A percentile compares a stretch with the other conserved stretches of the same genome.
phyloP scores from a whole-genome alignment of 2,113 vertebrate species.

The Prietella phreatophila region DNA sequence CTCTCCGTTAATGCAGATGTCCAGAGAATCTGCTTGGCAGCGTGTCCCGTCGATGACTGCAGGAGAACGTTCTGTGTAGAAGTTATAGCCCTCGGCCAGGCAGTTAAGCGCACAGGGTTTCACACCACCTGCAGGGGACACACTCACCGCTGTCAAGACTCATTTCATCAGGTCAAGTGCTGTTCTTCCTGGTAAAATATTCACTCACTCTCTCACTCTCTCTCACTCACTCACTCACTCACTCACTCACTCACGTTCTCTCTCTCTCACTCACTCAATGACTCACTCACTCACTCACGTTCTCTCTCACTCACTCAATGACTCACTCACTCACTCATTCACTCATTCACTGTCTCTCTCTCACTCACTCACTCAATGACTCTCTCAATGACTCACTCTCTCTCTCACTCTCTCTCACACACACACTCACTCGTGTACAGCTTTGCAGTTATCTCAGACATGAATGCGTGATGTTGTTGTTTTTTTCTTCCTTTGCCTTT shows the following conservation, averaged over 20 bases:
- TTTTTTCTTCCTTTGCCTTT: constrained; percentile 23
- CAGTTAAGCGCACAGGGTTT: constrained; percentile 96
- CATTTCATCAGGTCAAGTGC: neutral
- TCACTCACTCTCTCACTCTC: no score
- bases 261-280: no score
- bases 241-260: no score
- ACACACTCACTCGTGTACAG: neutral
- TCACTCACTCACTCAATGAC: no score
- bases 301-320: no score
- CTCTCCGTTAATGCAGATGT: constrained; percentile 99
- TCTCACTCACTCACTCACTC: no score
- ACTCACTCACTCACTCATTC: no score
- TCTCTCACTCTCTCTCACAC: neutral
- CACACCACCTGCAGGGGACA: constrained; percentile 81
- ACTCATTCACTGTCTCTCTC: no score
- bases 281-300: no score
- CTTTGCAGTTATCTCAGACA: neutral
- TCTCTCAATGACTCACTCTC: neutral
- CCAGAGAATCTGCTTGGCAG: constrained; percentile 92
- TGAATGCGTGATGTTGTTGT: neutral
- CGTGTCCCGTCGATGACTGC: constrained; percentile 95
- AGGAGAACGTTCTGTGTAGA: constrained; percentile 96
- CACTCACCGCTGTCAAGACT: neutral
- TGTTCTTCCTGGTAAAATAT: neutral
- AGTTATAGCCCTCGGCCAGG: constrained; percentile 97